Evolutionary conservation across 1,140 invertebrate genomes (phyloP).

Genomic region (Drosophila repletoides): DNA sequence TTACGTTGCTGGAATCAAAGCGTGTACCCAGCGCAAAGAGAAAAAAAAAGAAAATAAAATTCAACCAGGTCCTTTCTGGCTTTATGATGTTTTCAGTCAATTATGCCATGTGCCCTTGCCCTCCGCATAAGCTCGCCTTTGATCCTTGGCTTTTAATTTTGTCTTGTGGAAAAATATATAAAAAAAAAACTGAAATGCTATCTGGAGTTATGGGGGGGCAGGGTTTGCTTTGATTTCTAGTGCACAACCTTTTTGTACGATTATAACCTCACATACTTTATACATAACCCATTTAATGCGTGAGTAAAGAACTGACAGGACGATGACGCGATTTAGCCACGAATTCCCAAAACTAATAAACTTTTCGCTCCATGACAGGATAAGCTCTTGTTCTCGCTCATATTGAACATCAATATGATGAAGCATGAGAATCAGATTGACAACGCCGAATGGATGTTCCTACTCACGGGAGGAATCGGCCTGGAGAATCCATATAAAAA

Average conservation of each 20-base stretch:
- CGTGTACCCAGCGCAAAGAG: constrained; percentile 1
- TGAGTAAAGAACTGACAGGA: constrained; percentile 16
- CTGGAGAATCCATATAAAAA: constrained; percentile 90
- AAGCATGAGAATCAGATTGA: constrained; percentile 88
- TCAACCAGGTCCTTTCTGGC: constrained; percentile 23
- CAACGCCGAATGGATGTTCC: constrained; percentile 91
- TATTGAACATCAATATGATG: constrained; percentile 92
- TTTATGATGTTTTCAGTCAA: constrained; percentile 71
- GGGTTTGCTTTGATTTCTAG: constrained; percentile 54
- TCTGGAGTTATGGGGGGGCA: constrained; percentile 21
- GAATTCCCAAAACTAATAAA: constrained; percentile 45
- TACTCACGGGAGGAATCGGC: constrained; percentile 93
- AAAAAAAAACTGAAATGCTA: constrained; percentile 38
- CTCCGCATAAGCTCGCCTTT: constrained; percentile 42
- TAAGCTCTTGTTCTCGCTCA: constrained; percentile 94
- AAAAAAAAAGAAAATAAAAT: constrained; percentile 24
- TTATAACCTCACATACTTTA: constrained; percentile 6
- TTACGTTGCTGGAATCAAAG: constrained; percentile 33
- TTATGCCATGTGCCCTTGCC: constrained; percentile 44
- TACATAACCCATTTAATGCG: constrained; percentile 59
- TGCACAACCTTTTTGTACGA: constrained; percentile 42
- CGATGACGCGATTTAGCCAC: neutral
- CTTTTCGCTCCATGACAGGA: constrained; percentile 84
- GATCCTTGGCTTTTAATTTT: constrained; percentile 66
- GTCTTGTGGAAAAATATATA: constrained; percentile 27